Conservation (phyloP, 2,113 vertebrate species). For the Gallinago paraguaiae region DNA sequence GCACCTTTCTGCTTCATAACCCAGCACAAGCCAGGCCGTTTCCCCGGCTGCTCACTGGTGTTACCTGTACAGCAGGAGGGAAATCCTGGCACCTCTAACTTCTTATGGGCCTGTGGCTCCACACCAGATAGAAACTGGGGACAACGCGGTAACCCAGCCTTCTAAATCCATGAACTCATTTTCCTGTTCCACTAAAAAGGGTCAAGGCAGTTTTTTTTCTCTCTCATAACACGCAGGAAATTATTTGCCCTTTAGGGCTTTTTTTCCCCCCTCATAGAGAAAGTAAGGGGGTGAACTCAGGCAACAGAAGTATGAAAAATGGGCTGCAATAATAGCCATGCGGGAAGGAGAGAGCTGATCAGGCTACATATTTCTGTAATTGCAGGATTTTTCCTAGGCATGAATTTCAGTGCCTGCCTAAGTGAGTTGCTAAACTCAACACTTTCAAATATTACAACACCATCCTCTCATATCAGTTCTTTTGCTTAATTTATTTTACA, state of each 20-base stretch:
- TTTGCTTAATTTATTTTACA: not conserved
- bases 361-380: not conserved
- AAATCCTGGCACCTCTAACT: not conserved
- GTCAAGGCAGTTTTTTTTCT: not conserved
- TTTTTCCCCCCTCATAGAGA: rapidly evolving
- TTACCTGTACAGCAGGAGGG: not conserved
- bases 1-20: not conserved
- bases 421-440: not conserved
- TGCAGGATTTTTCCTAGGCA: not conserved
- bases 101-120: not conserved
- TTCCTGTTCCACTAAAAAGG: not conserved
- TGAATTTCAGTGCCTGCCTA: not conserved
- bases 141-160: not conserved
- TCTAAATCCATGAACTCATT: not conserved
- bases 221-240: not conserved
- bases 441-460: not conserved
- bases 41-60: not conserved
- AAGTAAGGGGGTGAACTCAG: not conserved
- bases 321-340: not conserved
- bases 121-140: not conserved
- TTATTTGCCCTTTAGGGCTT: not conserved
- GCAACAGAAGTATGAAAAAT: not conserved
- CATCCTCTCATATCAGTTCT: not conserved
- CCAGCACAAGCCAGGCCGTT: not conserved
- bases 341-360: not conserved